A percentile compares a stretch with the other conserved stretches of the same genome.
These are phyloP conservation scores for Thunnus albacares DNA, from an alignment of 2,797 vertebrate species.

Conservation along the genomic window DNA sequence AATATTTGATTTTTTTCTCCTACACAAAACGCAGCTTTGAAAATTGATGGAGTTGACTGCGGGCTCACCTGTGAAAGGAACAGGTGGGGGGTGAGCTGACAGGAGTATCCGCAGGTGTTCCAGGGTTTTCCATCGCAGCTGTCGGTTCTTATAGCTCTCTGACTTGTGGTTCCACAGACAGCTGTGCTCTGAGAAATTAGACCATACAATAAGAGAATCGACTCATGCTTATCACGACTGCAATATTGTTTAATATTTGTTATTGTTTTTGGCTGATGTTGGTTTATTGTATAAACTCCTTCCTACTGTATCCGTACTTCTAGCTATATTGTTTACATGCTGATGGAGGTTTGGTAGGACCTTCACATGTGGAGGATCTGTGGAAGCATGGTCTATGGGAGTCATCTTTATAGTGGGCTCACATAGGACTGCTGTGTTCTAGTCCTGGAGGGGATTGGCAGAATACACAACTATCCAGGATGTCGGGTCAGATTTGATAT, in stretches of 20 bases:
- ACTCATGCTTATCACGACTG: background rate
- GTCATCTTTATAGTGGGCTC: no score
- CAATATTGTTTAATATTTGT: no score
- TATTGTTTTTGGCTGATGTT: no score
- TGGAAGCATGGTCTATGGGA: background rate
- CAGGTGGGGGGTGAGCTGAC: slow-evolving; percentile 59
- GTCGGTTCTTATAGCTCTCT: slow-evolving; percentile 71
- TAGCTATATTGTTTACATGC: background rate
- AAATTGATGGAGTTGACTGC: fast-evolving
- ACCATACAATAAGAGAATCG: background rate
- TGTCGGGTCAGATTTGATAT: no score
- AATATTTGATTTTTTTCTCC: background rate
- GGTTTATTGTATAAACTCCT: background rate
- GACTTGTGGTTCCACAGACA: slow-evolving; percentile 78
- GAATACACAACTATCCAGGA: no score
- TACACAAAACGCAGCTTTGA: background rate
- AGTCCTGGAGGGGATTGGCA: no score
- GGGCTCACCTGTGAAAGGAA: slow-evolving; percentile 61
- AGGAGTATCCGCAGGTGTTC: slow-evolving; percentile 68
- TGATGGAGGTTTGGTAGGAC: background rate
- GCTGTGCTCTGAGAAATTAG: slow-evolving; percentile 61
- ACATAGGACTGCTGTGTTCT: no score
- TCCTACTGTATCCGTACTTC: background rate
- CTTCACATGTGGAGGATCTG: background rate
- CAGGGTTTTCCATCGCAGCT: slow-evolving; percentile 72